Conservation (phyloP, 2,797 vertebrate genomes). For the Monodelphis domestica region DNA sequence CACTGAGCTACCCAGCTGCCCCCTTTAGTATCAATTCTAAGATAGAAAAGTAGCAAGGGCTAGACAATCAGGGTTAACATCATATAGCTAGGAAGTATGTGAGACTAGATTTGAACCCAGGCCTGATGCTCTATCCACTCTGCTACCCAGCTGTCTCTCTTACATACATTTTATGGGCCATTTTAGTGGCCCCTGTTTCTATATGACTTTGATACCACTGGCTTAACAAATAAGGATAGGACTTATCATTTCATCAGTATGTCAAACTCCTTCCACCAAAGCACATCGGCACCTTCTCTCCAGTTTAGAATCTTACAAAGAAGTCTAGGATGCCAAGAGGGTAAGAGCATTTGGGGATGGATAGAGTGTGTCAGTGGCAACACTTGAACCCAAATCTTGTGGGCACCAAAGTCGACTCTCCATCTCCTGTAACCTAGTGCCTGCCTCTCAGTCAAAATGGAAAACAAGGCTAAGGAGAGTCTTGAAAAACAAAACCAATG, state of each 20-base stretch:
- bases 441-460: background rate
- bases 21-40: too few species aligned
- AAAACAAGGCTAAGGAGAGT: constrained; percentile 25
- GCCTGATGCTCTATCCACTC: too few species aligned
- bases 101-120: too few species aligned
- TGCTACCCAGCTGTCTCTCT: too few species aligned
- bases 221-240: background rate
- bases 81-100: too few species aligned
- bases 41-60: too few species aligned
- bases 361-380: background rate
- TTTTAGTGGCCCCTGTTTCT: background rate
- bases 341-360: too few species aligned
- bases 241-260: background rate
- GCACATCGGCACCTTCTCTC: background rate
- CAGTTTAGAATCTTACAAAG: background rate
- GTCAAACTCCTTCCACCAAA: background rate
- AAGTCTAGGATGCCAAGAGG: background rate
- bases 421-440: background rate
- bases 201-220: background rate
- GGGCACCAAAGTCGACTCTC: background rate
- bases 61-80: too few species aligned
- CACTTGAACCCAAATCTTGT: background rate
- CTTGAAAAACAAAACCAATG: constrained; percentile 35
- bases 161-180: too few species aligned
- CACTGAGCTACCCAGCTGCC: too few species aligned